phyloP scores from a whole-genome alignment of 2,888 invertebrate species.

The Vannuccia rotundouncinata region DNA sequence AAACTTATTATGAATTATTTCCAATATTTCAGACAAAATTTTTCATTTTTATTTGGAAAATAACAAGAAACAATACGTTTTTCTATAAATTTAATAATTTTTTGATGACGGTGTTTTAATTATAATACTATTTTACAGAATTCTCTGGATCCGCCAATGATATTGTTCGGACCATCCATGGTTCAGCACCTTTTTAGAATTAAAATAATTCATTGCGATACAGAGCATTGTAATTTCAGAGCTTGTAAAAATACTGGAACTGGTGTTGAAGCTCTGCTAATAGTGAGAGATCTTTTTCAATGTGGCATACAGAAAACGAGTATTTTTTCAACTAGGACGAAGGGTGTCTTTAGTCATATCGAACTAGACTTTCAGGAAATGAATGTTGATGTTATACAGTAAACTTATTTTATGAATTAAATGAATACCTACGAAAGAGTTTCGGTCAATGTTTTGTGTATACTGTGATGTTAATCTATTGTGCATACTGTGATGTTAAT shows the following conservation, averaged over 20 bases:
- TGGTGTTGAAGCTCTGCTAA: not conserved
- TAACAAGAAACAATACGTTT: too few species aligned
- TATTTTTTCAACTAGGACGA: not conserved
- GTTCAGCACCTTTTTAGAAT: not conserved
- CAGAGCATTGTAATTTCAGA: not conserved
- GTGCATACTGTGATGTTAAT: too few species aligned
- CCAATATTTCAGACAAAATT: too few species aligned
- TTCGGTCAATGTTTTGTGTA: not conserved
- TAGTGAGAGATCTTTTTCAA: not conserved
- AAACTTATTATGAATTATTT: too few species aligned
- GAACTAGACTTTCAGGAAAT: not conserved
- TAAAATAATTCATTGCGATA: not conserved
- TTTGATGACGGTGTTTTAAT: too few species aligned
- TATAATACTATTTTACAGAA: too few species aligned
- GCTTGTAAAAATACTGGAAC: not conserved
- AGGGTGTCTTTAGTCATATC: not conserved
- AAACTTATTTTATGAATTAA: not conserved
- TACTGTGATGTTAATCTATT: not conserved
- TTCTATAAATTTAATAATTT: too few species aligned
- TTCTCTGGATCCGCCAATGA: too few species aligned
- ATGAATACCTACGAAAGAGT: not conserved
- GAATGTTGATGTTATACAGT: not conserved
- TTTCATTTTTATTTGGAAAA: too few species aligned
- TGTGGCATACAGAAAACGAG: not conserved
- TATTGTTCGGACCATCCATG: too few species aligned